Percentiles rank a stretch among this genome's conserved stretches.
Conservation (phyloP, 2,113 vertebrate species). For the Hystrix brachyura region DNA sequence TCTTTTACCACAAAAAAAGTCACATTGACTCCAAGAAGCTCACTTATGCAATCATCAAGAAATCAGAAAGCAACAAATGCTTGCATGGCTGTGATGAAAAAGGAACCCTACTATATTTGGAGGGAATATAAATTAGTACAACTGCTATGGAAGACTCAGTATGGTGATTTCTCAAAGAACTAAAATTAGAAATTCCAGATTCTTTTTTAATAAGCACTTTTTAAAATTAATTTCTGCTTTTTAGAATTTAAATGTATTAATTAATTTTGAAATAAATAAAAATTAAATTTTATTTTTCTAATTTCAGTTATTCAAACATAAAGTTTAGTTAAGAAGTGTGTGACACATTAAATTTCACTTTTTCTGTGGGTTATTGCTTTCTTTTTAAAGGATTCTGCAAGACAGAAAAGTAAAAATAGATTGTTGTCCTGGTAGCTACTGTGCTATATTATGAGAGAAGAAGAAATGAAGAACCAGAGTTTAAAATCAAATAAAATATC, state of each 20-base stretch:
- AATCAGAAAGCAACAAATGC: not conserved
- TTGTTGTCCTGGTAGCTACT: not conserved
- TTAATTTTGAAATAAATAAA: not conserved
- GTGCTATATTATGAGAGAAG: not conserved
- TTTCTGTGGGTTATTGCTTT: not conserved
- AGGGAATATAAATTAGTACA: not conserved
- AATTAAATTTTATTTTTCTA: not conserved
- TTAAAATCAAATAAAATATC: not conserved
- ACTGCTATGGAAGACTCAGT: not conserved
- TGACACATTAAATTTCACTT: not conserved
- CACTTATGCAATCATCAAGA: not conserved
- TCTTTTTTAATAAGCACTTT: not conserved
- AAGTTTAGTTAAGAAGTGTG: not conserved
- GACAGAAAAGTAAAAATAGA: constrained; percentile 37
- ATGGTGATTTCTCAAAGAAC: not conserved
- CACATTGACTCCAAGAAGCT: not conserved
- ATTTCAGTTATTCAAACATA: not conserved
- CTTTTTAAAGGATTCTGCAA: not conserved
- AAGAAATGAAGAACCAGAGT: not conserved
- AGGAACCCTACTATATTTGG: not conserved
- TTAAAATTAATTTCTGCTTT: not conserved
- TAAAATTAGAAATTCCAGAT: not conserved
- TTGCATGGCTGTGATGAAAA: not conserved
- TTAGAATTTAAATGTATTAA: not conserved
- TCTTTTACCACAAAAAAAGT: not conserved